phyloP scores from a whole-genome alignment of 2,888 invertebrate genomes.

The Luffia ferchaultella region DNA sequence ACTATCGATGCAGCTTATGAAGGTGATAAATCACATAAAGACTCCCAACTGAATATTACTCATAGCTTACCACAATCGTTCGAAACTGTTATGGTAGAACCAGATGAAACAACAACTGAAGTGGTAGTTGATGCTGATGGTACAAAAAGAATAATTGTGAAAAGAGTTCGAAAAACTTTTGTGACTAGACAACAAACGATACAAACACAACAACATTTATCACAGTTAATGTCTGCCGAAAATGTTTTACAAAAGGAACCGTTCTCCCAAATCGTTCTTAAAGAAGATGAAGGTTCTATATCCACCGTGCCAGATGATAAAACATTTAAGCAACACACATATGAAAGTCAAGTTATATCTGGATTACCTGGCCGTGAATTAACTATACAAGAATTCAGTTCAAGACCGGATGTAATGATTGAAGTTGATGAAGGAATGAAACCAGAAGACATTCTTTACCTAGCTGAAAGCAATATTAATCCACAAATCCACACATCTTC shows the following conservation, averaged over 20 bases:
- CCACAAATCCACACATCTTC: constrained; percentile 67
- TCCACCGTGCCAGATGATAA: constrained; percentile 61
- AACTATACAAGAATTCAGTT: constrained; percentile 71
- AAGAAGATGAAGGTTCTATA: constrained; percentile 70
- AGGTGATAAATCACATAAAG: constrained; percentile 56
- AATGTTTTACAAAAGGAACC: constrained; percentile 69
- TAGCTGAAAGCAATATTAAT: constrained; percentile 41
- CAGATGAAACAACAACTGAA: constrained; percentile 84
- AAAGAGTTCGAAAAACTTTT: constrained; percentile 74
- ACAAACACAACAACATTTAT: constrained; percentile 68
- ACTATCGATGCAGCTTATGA: constrained; percentile 78
- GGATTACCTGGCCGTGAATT: constrained; percentile 70
- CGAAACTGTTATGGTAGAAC: constrained; percentile 83
- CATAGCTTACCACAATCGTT: constrained; percentile 79
- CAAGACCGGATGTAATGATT: constrained; percentile 68
- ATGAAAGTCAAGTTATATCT: constrained; percentile 70
- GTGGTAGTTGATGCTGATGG: constrained; percentile 84
- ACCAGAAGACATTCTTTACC: constrained; percentile 50
- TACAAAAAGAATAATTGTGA: constrained; percentile 80
- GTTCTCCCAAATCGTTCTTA: constrained; percentile 73
- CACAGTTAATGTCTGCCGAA: constrained; percentile 61
- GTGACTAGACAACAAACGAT: constrained; percentile 72
- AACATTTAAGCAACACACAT: constrained; percentile 70
- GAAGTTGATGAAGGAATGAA: constrained; percentile 63
- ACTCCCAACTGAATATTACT: constrained; percentile 74